phyloP scores from a whole-genome alignment of 2,113 vertebrate genomes.

The Xiphias gladius region DNA sequence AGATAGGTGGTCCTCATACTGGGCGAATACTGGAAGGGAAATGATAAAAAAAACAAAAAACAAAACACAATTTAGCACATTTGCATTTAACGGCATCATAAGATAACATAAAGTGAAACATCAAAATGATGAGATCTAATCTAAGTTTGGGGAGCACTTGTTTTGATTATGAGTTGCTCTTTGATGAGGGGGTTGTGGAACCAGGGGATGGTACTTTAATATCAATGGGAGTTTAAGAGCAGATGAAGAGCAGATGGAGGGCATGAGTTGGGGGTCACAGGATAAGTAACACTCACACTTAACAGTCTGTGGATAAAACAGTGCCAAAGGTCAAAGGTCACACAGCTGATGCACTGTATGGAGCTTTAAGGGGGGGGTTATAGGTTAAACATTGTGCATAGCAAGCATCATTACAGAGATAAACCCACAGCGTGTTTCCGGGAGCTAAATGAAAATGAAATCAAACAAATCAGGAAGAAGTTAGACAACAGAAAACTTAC shows the following conservation, averaged over 20 bases:
- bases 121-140: slow-evolving; percentile 16
- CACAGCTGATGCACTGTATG: slow-evolving; percentile 31
- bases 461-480: slow-evolving; percentile 24
- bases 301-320: slow-evolving; percentile 46
- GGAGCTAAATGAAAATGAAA: slow-evolving; percentile 28
- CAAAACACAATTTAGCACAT: slow-evolving; percentile 42
- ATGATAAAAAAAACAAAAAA: slow-evolving; percentile 8
- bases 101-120: slow-evolving; percentile 3
- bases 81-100: neutral
- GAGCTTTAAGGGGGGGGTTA: slow-evolving; percentile 26
- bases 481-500: slow-evolving; percentile 68
- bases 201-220: neutral
- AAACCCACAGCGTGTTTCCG: neutral
- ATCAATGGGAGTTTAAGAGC: neutral
- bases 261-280: slow-evolving; percentile 6
- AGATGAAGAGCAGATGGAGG: slow-evolving; percentile 17
- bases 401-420: slow-evolving; percentile 12
- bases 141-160: neutral
- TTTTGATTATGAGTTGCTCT: slow-evolving; percentile 26
- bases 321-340: slow-evolving; percentile 52
- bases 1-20: slow-evolving; percentile 97
- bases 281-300: slow-evolving; percentile 63
- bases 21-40: slow-evolving; percentile 90
- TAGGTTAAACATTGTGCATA: slow-evolving; percentile 28
- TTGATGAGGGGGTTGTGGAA: slow-evolving; percentile 23